Base-by-base conservation (phyloP, 1,140 invertebrate species). In the Brachionus paranguensis region DNA sequence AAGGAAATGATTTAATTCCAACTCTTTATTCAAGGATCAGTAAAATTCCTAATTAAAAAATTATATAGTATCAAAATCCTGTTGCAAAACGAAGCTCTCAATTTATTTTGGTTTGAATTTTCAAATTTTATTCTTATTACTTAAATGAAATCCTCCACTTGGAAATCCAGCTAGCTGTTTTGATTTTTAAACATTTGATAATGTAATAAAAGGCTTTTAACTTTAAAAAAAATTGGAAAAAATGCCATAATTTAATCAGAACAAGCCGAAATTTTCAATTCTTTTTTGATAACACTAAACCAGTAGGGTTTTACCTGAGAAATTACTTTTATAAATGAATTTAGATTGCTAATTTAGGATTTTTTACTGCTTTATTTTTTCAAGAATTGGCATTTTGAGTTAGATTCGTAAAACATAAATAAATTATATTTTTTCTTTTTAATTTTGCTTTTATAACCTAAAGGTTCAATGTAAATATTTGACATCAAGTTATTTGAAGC, bases 391-490 rank as follows among this genome's bases (percentile, higher is more conserved):
- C 53, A 60, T 60, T 55, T 60, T 60, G 17, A 60, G 17, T 6
- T 17, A 53, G 47, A n/a, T 53, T 53, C 7, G 4, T 14, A 60
- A 24, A 60, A 11, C 20, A 60, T 8, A 60, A 60, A 60, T 60
- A 8, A 27, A 60, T 20, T 60, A 10, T 60, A 20, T 60, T 60
- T 60, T 20, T n/a, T 5, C 8, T 24, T 60, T 60, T 60, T 60
- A 55, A 24, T 55, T 55, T 55, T 55, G 17, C 8, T 55, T 55
- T 55, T 55, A 20, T 24, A 60, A 60, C 53, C 17, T 27, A 60
- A 60, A 60, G 53, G n/a, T 60, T 60, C 53, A 60, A 60, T 60
- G 53, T 60, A 60, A 60, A 60, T 60, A 60, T 60, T 60, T 60
- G 20, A 60, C 53, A 60, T 60, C 8, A 20, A 27, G n/a, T 20